phyloP scores from a whole-genome alignment of 2,888 invertebrate genomes.

The Aphodius sticticus region DNA sequence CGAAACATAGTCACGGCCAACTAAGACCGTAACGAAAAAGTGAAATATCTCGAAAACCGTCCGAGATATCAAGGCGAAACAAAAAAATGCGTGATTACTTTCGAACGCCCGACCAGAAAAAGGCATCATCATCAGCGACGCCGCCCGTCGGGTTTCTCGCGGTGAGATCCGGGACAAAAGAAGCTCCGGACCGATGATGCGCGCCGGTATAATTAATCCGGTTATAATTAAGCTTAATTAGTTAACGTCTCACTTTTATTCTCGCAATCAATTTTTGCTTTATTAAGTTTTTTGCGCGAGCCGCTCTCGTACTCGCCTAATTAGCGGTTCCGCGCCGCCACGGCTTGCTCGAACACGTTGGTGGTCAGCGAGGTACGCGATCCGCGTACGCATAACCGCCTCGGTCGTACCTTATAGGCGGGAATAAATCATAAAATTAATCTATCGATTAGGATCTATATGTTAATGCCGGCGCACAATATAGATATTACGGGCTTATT shows the following conservation, averaged over 20 bases:
- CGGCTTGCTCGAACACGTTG: slow-evolving; percentile 6
- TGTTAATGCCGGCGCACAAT: slow-evolving; percentile 41
- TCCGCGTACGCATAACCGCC: not conserved
- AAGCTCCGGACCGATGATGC: not conserved
- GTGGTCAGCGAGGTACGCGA: not conserved
- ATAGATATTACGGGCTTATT: slow-evolving; percentile 39
- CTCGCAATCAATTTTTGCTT: slow-evolving; percentile 25
- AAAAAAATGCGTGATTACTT: not conserved
- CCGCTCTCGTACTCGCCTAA: slow-evolving; percentile 8
- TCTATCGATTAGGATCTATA: slow-evolving; percentile 44
- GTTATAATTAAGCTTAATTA: slow-evolving; percentile 26
- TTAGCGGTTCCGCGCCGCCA: slow-evolving; percentile 5
- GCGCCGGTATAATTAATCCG: slow-evolving; percentile 25
- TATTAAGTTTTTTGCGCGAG: slow-evolving; percentile 25
- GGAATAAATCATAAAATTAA: slow-evolving; percentile 44
- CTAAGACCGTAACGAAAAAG: not conserved
- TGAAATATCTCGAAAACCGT: not conserved
- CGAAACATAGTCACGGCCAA: not conserved
- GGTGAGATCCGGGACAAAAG: not conserved
- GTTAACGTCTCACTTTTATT: slow-evolving; percentile 26
- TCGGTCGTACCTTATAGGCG: slow-evolving; percentile 16
- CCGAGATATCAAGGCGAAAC: not conserved
- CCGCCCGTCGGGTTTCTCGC: not conserved
- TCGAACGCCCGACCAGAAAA: not conserved
- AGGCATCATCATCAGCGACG: not conserved